A percentile compares a stretch with the other conserved stretches of the same genome.
phyloP scores from a whole-genome alignment of 2,797 vertebrate genomes.

The Scyliorhinus canicula region DNA sequence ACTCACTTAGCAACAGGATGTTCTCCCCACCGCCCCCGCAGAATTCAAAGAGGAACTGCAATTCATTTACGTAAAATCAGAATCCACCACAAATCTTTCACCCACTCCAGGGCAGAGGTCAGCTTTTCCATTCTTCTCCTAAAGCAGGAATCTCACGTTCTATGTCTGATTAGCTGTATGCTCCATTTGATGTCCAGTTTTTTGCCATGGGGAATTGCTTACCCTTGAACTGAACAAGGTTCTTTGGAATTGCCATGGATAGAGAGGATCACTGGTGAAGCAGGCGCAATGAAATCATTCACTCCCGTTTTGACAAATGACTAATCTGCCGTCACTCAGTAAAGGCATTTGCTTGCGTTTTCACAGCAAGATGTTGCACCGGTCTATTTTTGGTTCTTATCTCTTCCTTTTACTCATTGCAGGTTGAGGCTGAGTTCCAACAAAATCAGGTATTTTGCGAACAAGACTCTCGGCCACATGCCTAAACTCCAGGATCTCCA shows the following conservation, averaged over 20 bases:
- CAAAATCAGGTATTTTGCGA: conserved; percentile 23
- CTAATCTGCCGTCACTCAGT: neutral
- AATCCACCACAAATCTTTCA: neutral
- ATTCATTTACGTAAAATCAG: neutral
- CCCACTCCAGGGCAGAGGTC: neutral
- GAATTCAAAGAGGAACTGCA: neutral
- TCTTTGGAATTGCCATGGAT: neutral
- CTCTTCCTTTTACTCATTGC: neutral
- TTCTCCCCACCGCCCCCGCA: neutral
- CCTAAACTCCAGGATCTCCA: conserved; percentile 14
- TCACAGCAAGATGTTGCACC: neutral
- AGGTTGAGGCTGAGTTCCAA: conserved; percentile 31
- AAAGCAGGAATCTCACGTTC: neutral
- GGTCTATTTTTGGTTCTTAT: neutral
- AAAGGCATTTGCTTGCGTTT: neutral
- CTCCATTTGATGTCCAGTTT: neutral
- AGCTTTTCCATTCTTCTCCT: neutral
- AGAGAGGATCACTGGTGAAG: neutral
- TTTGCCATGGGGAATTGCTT: neutral
- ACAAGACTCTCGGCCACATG: conserved; percentile 13
- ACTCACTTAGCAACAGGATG: neutral
- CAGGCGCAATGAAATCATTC: too few species aligned
- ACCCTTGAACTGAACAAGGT: neutral
- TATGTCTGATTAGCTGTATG: neutral
- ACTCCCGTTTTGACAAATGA: too few species aligned